Conservation (phyloP, 2,888 invertebrate genomes). For the Autographa gamma region DNA sequence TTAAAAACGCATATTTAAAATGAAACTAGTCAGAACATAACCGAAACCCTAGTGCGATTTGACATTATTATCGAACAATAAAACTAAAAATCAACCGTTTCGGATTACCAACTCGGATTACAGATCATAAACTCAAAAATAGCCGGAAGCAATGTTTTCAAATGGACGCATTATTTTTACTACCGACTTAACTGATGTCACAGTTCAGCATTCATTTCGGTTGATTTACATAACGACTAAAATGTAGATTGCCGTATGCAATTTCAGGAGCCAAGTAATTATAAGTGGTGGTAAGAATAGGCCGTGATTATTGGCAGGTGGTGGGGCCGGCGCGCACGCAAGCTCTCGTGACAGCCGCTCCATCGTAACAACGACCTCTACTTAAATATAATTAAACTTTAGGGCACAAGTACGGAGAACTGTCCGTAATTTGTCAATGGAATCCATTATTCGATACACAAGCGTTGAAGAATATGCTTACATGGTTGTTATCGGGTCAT, state of each 20-base stretch:
- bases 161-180: background rate
- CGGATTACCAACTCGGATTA: conserved; percentile 6
- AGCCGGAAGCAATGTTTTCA: conserved; percentile 2
- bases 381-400: conserved; percentile 75
- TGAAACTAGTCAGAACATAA: conserved; percentile 18
- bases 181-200: background rate
- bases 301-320: conserved; percentile 81
- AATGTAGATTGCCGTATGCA: conserved; percentile 57
- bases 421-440: conserved; percentile 20
- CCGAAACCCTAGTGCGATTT: conserved; percentile 14
- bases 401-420: conserved; percentile 27
- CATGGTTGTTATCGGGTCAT: background rate
- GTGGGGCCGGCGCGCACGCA: conserved; percentile 75
- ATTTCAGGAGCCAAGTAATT: conserved; percentile 73
- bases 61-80: conserved; percentile 21
- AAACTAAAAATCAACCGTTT: conserved; percentile 19
- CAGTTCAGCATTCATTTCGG: conserved; percentile 18
- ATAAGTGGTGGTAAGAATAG: conserved; percentile 68
- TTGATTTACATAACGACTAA: conserved; percentile 34
- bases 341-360: conserved; percentile 76
- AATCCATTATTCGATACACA: background rate
- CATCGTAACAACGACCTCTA: conserved; percentile 66
- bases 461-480: background rate
- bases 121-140: conserved; percentile 14
- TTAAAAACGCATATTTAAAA: conserved; percentile 10